A percentile compares a stretch with the other conserved stretches of the same genome.
Conservation (phyloP, 2,888 invertebrate genomes). For the Dichetophora obliterata region DNA sequence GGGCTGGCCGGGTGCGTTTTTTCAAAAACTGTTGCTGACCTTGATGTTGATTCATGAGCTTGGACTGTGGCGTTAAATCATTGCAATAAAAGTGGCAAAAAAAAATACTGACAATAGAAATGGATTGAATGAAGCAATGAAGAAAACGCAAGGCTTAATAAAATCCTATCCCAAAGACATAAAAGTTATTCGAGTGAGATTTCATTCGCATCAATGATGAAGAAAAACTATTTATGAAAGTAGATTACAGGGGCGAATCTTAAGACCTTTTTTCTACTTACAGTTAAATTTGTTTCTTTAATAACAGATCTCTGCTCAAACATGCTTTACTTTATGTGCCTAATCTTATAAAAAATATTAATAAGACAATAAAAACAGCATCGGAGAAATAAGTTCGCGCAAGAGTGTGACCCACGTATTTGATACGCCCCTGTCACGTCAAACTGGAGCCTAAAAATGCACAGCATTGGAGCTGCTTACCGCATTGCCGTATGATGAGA, state of each 20-base stretch:
- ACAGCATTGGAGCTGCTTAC: not conserved
- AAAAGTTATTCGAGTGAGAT: constrained; percentile 24
- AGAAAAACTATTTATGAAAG: constrained; percentile 13
- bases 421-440: too few relatives aligned
- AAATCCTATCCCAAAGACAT: constrained; percentile 24
- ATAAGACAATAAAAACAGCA: too few relatives aligned
- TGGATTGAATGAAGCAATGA: constrained; percentile 11
- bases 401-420: too few relatives aligned
- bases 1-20: not conserved
- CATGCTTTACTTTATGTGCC: too few relatives aligned
- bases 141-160: constrained; percentile 14
- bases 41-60: constrained; percentile 4
- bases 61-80: constrained; percentile 10
- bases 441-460: too few relatives aligned
- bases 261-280: not conserved
- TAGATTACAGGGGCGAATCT: not conserved
- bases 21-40: constrained; percentile 1
- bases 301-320: not conserved
- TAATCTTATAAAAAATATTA: too few relatives aligned
- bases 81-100: constrained; percentile 17
- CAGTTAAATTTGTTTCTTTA: not conserved
- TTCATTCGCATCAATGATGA: constrained; percentile 14
- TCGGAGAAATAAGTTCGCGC: too few relatives aligned
- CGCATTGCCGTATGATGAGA: not conserved
- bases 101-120: constrained; percentile 12